phyloP scores from a whole-genome alignment of 2,113 vertebrate species.

The Phrynosoma blainvillii region DNA sequence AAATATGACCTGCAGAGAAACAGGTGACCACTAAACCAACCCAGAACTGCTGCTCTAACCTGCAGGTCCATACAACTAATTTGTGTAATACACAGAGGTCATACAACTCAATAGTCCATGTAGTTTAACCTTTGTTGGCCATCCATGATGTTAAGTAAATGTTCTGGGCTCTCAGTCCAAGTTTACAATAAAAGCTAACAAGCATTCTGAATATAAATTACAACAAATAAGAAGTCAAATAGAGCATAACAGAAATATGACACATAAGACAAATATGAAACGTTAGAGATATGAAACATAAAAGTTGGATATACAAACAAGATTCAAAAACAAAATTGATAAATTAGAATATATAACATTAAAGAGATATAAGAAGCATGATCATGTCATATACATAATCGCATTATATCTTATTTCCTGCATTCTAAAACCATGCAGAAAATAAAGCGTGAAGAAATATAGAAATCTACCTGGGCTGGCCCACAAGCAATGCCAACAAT shows the following conservation, averaged over 20 bases:
- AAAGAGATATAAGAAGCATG: neutral
- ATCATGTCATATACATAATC: neutral
- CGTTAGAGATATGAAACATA: no score
- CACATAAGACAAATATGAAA: neutral
- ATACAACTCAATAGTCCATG: no score
- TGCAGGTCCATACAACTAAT: neutral
- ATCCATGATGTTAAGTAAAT: neutral
- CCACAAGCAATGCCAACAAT: conserved; percentile 96
- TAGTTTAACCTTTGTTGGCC: neutral
- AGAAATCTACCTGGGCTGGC: conserved; percentile 87
- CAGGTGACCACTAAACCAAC: no score
- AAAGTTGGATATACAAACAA: neutral
- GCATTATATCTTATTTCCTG: neutral
- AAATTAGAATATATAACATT: neutral
- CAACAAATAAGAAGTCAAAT: neutral
- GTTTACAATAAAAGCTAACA: neutral
- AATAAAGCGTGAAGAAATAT: neutral
- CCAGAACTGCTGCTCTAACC: neutral
- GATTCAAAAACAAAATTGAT: neutral
- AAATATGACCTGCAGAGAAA: neutral
- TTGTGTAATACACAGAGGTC: neutral
- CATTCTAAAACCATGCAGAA: neutral
- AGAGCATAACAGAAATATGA: neutral
- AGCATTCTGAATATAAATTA: neutral
- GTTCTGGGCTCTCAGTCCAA: neutral